phyloP scores from a whole-genome alignment of 2,888 invertebrate species.

The Calliopum simillimum region DNA sequence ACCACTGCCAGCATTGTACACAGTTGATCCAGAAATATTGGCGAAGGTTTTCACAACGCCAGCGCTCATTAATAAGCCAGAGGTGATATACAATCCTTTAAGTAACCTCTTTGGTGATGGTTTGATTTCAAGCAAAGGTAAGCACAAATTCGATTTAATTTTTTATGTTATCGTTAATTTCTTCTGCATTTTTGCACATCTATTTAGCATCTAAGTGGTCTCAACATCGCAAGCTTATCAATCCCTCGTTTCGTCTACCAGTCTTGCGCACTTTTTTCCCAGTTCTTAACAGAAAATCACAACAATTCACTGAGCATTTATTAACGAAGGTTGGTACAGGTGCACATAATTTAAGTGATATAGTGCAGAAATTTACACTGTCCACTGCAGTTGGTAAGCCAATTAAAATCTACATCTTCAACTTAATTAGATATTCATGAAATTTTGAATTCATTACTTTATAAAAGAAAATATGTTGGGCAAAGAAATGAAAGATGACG shows the following conservation, averaged over 20 bases:
- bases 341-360: neutral
- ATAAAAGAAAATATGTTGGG: constrained; percentile 9
- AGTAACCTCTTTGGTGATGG: constrained; percentile 25
- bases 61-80: neutral
- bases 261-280: constrained; percentile 21
- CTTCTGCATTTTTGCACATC: neutral
- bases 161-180: no score
- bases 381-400: constrained; percentile 15
- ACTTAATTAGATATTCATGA: no score
- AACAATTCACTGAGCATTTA: neutral
- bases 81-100: constrained; percentile 1
- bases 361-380: constrained; percentile 6
- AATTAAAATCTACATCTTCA: neutral
- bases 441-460: neutral
- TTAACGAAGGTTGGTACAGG: neutral
- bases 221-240: constrained; percentile 15
- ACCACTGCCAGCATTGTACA: neutral
- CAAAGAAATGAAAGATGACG: constrained; percentile 1
- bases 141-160: neutral
- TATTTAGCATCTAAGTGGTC: neutral
- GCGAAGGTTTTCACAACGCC: constrained; percentile 3
- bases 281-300: constrained; percentile 4
- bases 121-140: constrained; percentile 9
- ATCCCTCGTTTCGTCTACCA: constrained; percentile 10
- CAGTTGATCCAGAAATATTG: constrained; percentile 12